Evolutionary conservation across 1,140 invertebrate species (phyloP).

Genomic region (Trichogramma pretiosum): DNA sequence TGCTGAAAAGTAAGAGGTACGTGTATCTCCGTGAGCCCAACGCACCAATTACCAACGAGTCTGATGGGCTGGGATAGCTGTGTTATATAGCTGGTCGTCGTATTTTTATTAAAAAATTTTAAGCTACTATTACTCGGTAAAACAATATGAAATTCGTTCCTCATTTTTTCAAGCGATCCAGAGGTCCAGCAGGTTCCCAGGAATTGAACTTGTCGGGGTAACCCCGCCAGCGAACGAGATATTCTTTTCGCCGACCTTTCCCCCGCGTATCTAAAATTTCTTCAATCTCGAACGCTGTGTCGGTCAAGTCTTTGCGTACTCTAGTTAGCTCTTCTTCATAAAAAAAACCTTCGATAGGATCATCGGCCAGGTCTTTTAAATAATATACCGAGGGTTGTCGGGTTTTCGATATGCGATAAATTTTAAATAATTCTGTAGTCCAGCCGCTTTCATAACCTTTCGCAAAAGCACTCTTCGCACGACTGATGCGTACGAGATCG

Average conservation of each 20-base stretch:
- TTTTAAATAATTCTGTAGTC: no score
- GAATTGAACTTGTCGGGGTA: no score
- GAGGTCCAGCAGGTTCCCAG: no score
- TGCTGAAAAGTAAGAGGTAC: constrained; percentile 17
- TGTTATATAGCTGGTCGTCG: constrained; percentile 20
- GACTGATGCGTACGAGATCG: neutral
- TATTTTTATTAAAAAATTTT: constrained; percentile 23
- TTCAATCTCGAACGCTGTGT: neutral
- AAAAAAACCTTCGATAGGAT: constrained; percentile 3
- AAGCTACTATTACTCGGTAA: constrained; percentile 11
- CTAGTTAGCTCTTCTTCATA: neutral
- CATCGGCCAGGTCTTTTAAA: neutral
- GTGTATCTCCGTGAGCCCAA: constrained; percentile 20
- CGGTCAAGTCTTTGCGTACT: neutral
- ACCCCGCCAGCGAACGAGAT: constrained; percentile 1
- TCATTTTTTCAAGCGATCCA: no score
- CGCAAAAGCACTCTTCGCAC: neutral
- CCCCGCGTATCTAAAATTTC: neutral
- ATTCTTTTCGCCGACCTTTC: constrained; percentile 1
- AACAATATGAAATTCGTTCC: constrained; percentile 12
- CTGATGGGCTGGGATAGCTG: constrained; percentile 13
- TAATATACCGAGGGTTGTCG: no score
- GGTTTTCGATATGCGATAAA: neutral
- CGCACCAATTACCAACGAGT: constrained; percentile 15
- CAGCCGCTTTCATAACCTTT: constrained; percentile 14